phyloP scores from a whole-genome alignment of 2,113 vertebrate genomes.

The Pachyramphus minor region DNA sequence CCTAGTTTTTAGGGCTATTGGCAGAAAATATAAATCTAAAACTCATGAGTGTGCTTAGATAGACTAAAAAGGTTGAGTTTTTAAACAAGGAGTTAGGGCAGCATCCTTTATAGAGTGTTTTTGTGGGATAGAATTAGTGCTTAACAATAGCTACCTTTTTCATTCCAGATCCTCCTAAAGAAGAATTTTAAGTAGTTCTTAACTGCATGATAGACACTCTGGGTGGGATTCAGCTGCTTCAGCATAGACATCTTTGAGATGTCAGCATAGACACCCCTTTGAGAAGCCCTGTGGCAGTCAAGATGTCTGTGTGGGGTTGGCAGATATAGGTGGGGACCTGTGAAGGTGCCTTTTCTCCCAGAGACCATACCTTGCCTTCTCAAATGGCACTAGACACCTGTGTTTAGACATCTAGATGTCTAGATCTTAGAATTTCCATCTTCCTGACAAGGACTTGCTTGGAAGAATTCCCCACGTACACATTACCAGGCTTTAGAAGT shows the following conservation, averaged over 20 bases:
- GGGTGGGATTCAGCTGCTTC: neutral
- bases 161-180: neutral
- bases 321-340: neutral
- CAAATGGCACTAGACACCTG: neutral
- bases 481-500: neutral
- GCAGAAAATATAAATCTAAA: neutral
- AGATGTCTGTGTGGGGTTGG: neutral
- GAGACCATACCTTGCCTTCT: neutral
- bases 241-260: neutral
- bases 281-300: neutral
- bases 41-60: neutral
- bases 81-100: neutral
- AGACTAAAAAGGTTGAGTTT: neutral
- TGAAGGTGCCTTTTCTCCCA: neutral
- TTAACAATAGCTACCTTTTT: neutral
- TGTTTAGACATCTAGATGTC: neutral
- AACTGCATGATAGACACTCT: neutral
- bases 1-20: neutral
- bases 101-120: neutral
- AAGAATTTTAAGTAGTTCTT: neutral
- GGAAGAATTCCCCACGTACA: neutral
- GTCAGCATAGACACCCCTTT: too few relatives aligned
- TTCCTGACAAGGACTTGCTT: neutral
- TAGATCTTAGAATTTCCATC: neutral
- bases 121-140: neutral